Conservation (phyloP, 2,888 invertebrate genomes). For the Agelastica alni region DNA sequence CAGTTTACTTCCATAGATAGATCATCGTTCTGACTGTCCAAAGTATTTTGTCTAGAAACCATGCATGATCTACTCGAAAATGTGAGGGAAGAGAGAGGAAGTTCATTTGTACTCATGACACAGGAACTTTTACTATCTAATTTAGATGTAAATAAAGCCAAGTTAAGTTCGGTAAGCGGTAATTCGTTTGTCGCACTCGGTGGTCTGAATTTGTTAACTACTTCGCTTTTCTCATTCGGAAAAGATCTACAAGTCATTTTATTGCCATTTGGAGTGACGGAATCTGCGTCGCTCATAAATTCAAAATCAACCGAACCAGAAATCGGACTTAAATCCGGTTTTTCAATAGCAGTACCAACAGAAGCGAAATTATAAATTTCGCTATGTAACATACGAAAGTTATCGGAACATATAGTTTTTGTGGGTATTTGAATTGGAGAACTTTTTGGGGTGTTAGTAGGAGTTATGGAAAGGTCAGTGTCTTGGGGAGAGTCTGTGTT, state of each 20-base stretch:
- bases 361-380: constrained; percentile 36
- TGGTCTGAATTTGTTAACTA: constrained; percentile 31
- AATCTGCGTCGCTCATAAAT: constrained; percentile 43
- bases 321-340: constrained; percentile 49
- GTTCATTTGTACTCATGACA: constrained; percentile 50
- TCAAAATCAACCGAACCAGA: constrained; percentile 52
- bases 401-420: no score
- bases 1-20: constrained; percentile 48
- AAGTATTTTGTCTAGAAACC: constrained; percentile 39
- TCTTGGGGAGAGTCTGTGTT: constrained; percentile 40
- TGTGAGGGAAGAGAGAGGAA: constrained; percentile 50
- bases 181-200: constrained; percentile 66
- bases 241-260: constrained; percentile 13
- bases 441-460: constrained; percentile 54
- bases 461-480: constrained; percentile 45
- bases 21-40: constrained; percentile 45
- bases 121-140: constrained; percentile 37
- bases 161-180: constrained; percentile 62
- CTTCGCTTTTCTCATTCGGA: constrained; percentile 18
- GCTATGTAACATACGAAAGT: constrained; percentile 27
- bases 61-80: constrained; percentile 39
- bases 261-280: constrained; percentile 36
- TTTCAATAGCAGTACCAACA: constrained; percentile 34
- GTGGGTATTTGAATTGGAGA: no score
- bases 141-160: constrained; percentile 52